These are phyloP conservation scores for Cheilosia grossa DNA, from an alignment of 2,888 invertebrate genomes.

Conservation along the genomic window DNA sequence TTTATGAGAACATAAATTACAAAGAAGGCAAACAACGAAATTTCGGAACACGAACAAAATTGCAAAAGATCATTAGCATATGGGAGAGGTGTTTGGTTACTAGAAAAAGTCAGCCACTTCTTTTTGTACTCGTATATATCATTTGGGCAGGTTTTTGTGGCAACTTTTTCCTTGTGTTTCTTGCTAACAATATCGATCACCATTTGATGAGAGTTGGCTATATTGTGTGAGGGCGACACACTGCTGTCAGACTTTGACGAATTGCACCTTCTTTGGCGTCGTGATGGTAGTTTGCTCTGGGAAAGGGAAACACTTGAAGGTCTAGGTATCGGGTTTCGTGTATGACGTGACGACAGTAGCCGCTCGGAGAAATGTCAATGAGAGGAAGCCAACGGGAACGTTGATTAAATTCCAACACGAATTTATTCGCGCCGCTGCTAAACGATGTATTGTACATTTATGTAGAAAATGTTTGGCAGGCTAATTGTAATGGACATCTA, in stretches of 20 bases:
- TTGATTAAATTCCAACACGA: not conserved
- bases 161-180: conserved; percentile 1
- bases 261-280: conserved; percentile 57
- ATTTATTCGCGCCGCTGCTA: not conserved
- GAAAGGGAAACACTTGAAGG: conserved; percentile 19
- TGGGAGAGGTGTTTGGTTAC: conserved; percentile 64
- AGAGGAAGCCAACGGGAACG: conserved; percentile 13
- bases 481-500: no score
- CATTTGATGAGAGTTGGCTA: conserved; percentile 50
- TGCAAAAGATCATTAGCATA: conserved; percentile 68
- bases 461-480: not conserved
- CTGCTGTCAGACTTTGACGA: conserved; percentile 71
- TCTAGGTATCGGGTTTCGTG: conserved; percentile 30
- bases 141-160: conserved; percentile 3
- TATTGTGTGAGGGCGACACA: conserved; percentile 42
- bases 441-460: not conserved
- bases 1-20: conserved; percentile 39
- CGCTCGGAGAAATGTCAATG: not conserved
- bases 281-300: conserved; percentile 18
- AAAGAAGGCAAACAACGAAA: conserved; percentile 33
- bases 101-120: conserved; percentile 45
- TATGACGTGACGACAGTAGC: conserved; percentile 40
- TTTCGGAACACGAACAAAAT: conserved; percentile 34
- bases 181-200: conserved; percentile 49
- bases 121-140: conserved; percentile 4